Percentiles rank a stretch among this genome's conserved stretches.
Evolutionary conservation across 2,888 invertebrate species (phyloP).

Genomic region (Drosophila kokeensis): DNA sequence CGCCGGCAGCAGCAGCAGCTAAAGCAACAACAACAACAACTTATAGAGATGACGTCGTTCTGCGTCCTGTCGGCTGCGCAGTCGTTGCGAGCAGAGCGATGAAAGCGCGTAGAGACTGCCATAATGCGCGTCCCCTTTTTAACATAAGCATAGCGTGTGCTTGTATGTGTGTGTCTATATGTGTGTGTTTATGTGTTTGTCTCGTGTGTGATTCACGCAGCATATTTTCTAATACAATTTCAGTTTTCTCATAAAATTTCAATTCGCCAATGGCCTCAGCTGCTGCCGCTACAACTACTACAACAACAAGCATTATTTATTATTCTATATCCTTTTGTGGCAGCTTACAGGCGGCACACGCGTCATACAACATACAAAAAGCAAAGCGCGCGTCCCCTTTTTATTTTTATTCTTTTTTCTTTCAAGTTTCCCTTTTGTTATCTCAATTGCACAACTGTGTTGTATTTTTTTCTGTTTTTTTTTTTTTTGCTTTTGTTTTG

Average conservation of each 20-base stretch:
- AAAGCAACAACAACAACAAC: slow-evolving; percentile 36
- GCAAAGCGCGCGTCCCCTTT: slow-evolving; percentile 81
- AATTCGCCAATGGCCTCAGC: slow-evolving; percentile 75
- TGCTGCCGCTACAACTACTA: slow-evolving; percentile 50
- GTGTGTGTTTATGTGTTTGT: slow-evolving; percentile 22
- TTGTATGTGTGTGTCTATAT: background rate
- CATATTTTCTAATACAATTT: slow-evolving; percentile 78
- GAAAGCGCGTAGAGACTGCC: slow-evolving; percentile 76
- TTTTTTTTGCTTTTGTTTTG: slow-evolving; percentile 53
- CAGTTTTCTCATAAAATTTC: slow-evolving; percentile 76
- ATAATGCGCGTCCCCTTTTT: slow-evolving; percentile 77
- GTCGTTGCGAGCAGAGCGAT: slow-evolving; percentile 45
- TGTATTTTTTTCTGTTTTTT: slow-evolving; percentile 38
- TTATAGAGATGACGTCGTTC: slow-evolving; percentile 74
- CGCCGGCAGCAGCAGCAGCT: slow-evolving; percentile 36
- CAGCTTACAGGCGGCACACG: slow-evolving; percentile 64
- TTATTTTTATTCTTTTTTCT: slow-evolving; percentile 13
- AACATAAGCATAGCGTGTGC: slow-evolving; percentile 15
- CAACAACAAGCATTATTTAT: slow-evolving; percentile 71
- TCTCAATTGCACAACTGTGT: slow-evolving; percentile 80
- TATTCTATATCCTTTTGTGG: slow-evolving; percentile 67
- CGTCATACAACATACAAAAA: slow-evolving; percentile 64
- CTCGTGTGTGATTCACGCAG: slow-evolving; percentile 72
- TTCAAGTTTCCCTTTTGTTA: slow-evolving; percentile 74
- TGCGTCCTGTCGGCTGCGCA: slow-evolving; percentile 29